These are phyloP conservation scores for Meiosimyza decipiens DNA, from an alignment of 2,888 invertebrate genomes.

Conservation along the genomic window DNA sequence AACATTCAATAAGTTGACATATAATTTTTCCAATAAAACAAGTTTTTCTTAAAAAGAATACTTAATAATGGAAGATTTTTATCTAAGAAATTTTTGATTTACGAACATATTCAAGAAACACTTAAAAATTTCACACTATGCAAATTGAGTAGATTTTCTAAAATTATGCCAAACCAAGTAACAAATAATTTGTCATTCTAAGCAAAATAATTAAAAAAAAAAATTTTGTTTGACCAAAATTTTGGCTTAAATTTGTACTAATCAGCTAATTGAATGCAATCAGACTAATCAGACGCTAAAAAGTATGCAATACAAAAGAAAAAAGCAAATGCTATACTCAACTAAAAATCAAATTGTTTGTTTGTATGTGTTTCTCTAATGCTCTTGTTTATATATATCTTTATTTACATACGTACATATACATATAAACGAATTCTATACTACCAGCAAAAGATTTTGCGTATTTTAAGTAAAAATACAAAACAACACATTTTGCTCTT, in stretches of 20 bases:
- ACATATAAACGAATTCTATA: too few relatives aligned
- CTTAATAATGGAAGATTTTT: too few relatives aligned
- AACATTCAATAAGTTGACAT: too few relatives aligned
- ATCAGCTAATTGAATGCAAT: constrained; percentile 17
- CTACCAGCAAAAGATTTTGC: too few relatives aligned
- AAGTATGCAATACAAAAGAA: not conserved
- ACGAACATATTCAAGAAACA: too few relatives aligned
- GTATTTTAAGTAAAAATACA: not conserved
- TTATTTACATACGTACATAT: too few relatives aligned
- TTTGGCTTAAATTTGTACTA: not conserved
- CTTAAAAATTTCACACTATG: too few relatives aligned
- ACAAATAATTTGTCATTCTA: constrained; percentile 14
- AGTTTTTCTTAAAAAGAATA: too few relatives aligned
- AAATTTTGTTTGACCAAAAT: not conserved
- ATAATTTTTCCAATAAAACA: too few relatives aligned
- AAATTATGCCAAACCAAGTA: not conserved
- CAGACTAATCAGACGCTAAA: constrained; percentile 15
- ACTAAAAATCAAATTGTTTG: constrained; percentile 20
- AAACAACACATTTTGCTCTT: not conserved
- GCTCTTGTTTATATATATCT: too few relatives aligned
- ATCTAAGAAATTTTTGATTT: too few relatives aligned
- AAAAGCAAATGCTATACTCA: not conserved
- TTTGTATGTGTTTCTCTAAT: constrained; percentile 1
- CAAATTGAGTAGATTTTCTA: not conserved
- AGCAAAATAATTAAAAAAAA: not conserved